Evolutionary conservation across 2,888 invertebrate species (phyloP).

Genomic region (Steinernema scapterisci): DNA sequence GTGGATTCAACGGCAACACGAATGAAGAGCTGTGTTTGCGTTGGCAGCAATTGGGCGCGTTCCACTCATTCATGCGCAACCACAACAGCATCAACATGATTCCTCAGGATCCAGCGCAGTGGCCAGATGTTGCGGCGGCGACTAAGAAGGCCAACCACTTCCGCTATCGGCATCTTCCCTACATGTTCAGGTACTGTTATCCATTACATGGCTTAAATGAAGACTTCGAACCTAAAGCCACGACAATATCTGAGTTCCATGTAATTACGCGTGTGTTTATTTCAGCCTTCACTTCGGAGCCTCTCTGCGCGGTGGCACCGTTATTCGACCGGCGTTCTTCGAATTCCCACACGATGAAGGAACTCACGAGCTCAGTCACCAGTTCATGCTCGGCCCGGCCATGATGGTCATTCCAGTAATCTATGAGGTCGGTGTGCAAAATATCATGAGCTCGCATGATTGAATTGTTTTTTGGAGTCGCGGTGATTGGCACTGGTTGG

Average conservation of each 20-base stretch:
- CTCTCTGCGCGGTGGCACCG: slow-evolving; percentile 53
- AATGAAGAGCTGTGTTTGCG: slow-evolving; percentile 72
- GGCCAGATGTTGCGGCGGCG: slow-evolving; percentile 35
- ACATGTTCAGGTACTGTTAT: slow-evolving; percentile 48
- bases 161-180: slow-evolving; percentile 49
- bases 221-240: too few species aligned
- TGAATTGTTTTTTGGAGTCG: too few species aligned
- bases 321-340: slow-evolving; percentile 60
- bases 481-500: too few species aligned
- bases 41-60: slow-evolving; percentile 74
- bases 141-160: slow-evolving; percentile 29
- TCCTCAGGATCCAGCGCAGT: slow-evolving; percentile 41
- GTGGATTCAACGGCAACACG: slow-evolving; percentile 69
- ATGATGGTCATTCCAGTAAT: slow-evolving; percentile 43
- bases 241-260: too few species aligned
- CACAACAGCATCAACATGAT: slow-evolving; percentile 36
- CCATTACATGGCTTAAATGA: not conserved
- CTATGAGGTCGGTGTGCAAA: slow-evolving; percentile 21
- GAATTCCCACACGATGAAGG: slow-evolving; percentile 56
- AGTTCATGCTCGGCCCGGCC: slow-evolving; percentile 61
- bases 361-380: slow-evolving; percentile 46
- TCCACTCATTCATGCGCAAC: slow-evolving; percentile 38
- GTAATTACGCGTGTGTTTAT: not conserved
- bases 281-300: slow-evolving; percentile 57
- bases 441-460: too few species aligned